Base-by-base conservation (phyloP, 2,888 invertebrate genomes). In the Frankliniella intonsa region DNA sequence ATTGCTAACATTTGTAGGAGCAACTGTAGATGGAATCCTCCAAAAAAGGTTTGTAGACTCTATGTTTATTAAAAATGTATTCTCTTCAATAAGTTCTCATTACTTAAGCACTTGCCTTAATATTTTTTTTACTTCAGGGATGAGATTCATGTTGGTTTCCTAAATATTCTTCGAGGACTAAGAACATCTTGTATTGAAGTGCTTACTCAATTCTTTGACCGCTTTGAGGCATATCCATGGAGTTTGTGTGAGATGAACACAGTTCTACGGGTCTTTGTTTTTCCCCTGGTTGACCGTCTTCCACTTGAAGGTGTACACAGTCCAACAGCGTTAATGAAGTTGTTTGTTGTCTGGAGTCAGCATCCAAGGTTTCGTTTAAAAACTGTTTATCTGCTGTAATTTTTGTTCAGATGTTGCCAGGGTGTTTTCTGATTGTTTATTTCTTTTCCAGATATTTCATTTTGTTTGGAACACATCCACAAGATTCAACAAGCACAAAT, bases 291-390 rank as follows among this genome's bases (percentile, higher is more conserved):
- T 82, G 90, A 91, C 17, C 94, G 94, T 86, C 88, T 98, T 22
- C 92, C 93, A 0, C 89, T 91, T 80, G 97, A 98, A 87, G 94
- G 92, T 95, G 92, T 96, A 82, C 93, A 95, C 85, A 93, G 92
- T 85, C 96, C 97, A 0, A 96, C 97, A 0, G 91, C 93, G 2
- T 88, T 97, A 82, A 88, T 97, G 25, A 95, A 93, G 87, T 88
- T 98, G n/a, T 90, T 97, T 27, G 89, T 92, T 50, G 89, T 90
- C 0, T 98, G 97, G 96, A 93, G 94, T 84, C 91, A 92, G 82
- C 93, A 95, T 88, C 93, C 95, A 0, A 91, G 94, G 87, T 90
- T 87, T 81, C n/a, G 81, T 50, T 50, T 82, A 10, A 55, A 50
- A 3, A 22, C 38, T 80, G 19, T 22, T 38, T 82, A 80, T 80